Conservation (phyloP, 2,797 vertebrate genomes). For the Macropodus opercularis region DNA sequence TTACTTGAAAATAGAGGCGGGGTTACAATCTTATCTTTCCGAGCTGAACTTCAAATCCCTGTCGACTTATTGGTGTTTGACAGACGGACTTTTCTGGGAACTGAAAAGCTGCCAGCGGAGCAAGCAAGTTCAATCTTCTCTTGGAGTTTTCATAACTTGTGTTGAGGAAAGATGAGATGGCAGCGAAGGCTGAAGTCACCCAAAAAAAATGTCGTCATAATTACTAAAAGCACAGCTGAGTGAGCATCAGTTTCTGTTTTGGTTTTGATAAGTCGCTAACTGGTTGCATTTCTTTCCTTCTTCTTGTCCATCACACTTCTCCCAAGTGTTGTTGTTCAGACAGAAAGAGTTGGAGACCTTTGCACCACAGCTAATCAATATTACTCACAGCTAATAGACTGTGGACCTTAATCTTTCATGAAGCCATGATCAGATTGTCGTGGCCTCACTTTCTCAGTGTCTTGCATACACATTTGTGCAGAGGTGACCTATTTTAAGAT, state of each 20-base stretch:
- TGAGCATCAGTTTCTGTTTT: slow-evolving; percentile 29
- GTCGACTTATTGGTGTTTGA: slow-evolving; percentile 41
- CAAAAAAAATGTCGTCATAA: slow-evolving; percentile 19
- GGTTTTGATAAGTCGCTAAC: slow-evolving; percentile 41
- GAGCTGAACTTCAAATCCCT: slow-evolving; percentile 40
- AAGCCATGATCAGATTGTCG: slow-evolving; percentile 34
- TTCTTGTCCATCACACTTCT: slow-evolving; percentile 20
- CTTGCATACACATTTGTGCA: slow-evolving; percentile 37
- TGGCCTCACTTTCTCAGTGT: slow-evolving; percentile 51
- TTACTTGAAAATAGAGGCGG: slow-evolving; percentile 23
- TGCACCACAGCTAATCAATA: slow-evolving; percentile 70
- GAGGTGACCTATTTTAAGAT: slow-evolving; percentile 71
- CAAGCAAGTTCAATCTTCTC: slow-evolving; percentile 37
- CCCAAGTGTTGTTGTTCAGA: slow-evolving; percentile 26
- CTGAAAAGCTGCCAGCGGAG: slow-evolving; percentile 35
- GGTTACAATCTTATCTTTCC: slow-evolving; percentile 44
- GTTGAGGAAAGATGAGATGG: slow-evolving; percentile 39
- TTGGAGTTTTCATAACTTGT: slow-evolving; percentile 38
- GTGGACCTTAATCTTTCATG: slow-evolving; percentile 57
- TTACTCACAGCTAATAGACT: slow-evolving; percentile 68
- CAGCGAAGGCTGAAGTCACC: slow-evolving; percentile 27
- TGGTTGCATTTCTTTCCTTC: slow-evolving; percentile 24
- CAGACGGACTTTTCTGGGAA: slow-evolving; percentile 49
- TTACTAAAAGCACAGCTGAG: slow-evolving; percentile 13
- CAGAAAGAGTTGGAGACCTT: slow-evolving; percentile 59